Evolutionary conservation across 2,113 vertebrate genomes (phyloP), one percentile per base, ranked within the genome.

Genomic region (Seriola quinqueradiata): DNA sequence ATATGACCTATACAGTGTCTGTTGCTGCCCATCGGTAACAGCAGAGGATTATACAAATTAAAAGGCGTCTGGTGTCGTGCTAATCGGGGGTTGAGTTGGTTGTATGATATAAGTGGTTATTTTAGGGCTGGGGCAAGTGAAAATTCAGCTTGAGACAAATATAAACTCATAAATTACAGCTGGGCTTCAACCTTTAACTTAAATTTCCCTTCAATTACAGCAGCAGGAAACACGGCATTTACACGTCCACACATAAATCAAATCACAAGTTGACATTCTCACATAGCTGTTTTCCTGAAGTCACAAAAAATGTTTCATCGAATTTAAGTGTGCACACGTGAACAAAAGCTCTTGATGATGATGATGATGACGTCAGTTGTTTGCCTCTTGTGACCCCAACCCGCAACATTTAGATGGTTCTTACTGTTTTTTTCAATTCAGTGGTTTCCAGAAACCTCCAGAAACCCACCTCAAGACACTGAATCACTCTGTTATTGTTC

Each of bases 401-500:
- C 86, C 75, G 1, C 88, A 83, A 16, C 59, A 76, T 83, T 87
- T 61, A 70, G 54, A 52, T 23, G 74, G 5, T 70, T 81, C 78
- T 42, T 58, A 12, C 17, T 60, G 66, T 59, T 74, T 88, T 83
- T 73, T 34, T 28, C 28, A 59, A 75, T 70, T 48, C n/a, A 34
- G 71, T 21, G 28, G 58, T 73, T 75, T 80, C 65, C 68, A 68
- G 58, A 90, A 84, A 67, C 64, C 77, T 59, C 75, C 66, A 25
- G 4, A 74, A 76, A 87, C n/a, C 66, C 46, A 44, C 13, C 28
- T 25, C 5, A 67, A 61, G 78, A 77, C 50, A 11, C 54, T 87
- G 82, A 91, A 75, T 92, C 86, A 87, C 68, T 75, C 28, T 82
- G 79, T 87, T 87, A 67, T 90, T 87, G 79, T 77, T 65, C 65